A percentile compares a stretch with the other conserved stretches of the same genome.
phyloP scores from a whole-genome alignment of 2,797 vertebrate genomes.

The Heliangelus exortis region DNA sequence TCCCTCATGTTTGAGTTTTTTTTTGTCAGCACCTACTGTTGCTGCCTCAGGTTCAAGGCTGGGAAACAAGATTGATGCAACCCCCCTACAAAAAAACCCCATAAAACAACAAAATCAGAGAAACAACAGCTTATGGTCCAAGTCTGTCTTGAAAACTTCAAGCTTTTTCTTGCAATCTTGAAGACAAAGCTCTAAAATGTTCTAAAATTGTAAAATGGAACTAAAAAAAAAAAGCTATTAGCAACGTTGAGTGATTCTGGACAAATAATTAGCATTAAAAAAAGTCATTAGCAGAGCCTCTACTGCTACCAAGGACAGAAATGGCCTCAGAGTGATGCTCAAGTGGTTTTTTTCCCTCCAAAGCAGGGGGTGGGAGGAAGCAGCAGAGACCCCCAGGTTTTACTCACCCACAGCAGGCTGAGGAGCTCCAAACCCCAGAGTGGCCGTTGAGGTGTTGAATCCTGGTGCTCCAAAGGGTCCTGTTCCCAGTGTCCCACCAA shows the following conservation, averaged over 20 bases:
- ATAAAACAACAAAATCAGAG: no score
- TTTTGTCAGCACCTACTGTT: not conserved
- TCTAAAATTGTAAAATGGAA: no score
- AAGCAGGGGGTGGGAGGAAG: not conserved
- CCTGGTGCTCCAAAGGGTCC: conserved; percentile 86
- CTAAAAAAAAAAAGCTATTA: not conserved
- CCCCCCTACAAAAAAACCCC: no score
- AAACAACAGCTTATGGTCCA: no score
- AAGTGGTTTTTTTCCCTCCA: no score
- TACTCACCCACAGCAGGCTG: conserved; percentile 94
- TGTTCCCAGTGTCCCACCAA: conserved; percentile 86
- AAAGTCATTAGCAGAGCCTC: fast-evolving
- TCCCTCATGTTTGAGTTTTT: not conserved
- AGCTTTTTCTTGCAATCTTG: no score
- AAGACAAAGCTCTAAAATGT: not conserved
- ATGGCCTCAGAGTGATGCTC: fast-evolving
- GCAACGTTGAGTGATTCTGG: fast-evolving
- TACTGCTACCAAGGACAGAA: not conserved
- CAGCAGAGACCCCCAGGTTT: fast-evolving
- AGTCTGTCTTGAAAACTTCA: no score
- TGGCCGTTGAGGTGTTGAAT: conserved; percentile 85
- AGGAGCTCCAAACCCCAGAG: conserved; percentile 88
- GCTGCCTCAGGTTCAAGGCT: not conserved
- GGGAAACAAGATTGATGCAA: not conserved
- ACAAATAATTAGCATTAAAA: fast-evolving